These are phyloP conservation scores for Otus sunia DNA, from an alignment of 2,113 vertebrate species.

Conservation along the genomic window DNA sequence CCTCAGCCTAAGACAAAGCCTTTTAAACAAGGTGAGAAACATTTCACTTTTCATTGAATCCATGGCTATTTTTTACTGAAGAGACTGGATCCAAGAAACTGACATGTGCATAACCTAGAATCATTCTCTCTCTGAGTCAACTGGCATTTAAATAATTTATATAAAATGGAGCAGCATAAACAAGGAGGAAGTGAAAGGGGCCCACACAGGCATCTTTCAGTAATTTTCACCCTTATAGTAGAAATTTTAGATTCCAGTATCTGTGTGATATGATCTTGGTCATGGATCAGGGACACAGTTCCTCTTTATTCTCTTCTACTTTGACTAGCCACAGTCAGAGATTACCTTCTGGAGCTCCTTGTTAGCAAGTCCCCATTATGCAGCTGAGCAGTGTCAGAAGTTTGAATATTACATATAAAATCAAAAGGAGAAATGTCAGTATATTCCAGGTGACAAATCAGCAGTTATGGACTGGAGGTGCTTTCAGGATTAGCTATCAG, in stretches of 20 bases:
- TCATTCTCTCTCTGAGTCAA: neutral
- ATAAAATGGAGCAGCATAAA: neutral
- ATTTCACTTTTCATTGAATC: neutral
- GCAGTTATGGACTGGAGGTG: neutral
- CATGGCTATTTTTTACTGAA: neutral
- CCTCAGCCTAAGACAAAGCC: neutral
- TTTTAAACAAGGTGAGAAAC: neutral
- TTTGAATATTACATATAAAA: neutral
- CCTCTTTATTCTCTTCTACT: neutral
- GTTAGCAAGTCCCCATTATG: neutral
- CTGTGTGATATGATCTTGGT: neutral
- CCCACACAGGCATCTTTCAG: neutral
- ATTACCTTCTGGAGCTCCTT: neutral
- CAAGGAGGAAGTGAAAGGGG: neutral
- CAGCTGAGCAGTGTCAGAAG: neutral
- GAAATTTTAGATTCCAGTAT: neutral
- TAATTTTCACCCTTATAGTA: neutral
- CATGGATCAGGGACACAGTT: neutral
- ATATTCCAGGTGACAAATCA: neutral
- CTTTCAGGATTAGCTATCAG: neutral
- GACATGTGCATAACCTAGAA: neutral
- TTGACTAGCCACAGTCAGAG: neutral
- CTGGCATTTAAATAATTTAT: neutral
- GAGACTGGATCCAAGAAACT: neutral
- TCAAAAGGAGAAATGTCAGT: neutral